phyloP scores from a whole-genome alignment of 2,113 vertebrate genomes.

The Pteruthius melanotis region DNA sequence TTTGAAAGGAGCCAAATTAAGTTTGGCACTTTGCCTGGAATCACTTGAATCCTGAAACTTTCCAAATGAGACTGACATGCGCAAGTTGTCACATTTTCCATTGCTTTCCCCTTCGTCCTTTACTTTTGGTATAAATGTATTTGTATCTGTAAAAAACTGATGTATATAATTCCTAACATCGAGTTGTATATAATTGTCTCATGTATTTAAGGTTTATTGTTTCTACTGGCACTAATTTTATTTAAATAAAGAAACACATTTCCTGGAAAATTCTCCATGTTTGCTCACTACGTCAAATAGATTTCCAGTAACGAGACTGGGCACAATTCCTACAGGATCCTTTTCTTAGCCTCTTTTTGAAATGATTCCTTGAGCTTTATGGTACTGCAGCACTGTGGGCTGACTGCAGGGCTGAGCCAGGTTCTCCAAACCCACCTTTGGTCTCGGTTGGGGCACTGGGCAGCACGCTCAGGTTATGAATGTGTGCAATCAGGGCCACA shows the following conservation, averaged over 20 bases:
- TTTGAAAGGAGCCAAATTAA: slow-evolving; percentile 75
- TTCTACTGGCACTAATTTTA: slow-evolving; percentile 74
- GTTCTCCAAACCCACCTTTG: not conserved
- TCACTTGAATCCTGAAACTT: slow-evolving; percentile 83
- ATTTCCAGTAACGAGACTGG: not conserved
- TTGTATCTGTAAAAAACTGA: slow-evolving; percentile 55
- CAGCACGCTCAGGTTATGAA: fast-evolving
- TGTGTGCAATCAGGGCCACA: not conserved
- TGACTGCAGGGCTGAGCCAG: not conserved
- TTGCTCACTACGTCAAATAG: not conserved
- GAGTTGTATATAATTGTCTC: slow-evolving; percentile 75
- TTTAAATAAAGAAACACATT: slow-evolving; percentile 79
- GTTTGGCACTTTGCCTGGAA: slow-evolving; percentile 80
- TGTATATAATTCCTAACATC: slow-evolving; percentile 68
- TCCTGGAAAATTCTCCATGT: slow-evolving; percentile 21
- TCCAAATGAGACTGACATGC: slow-evolving; percentile 70
- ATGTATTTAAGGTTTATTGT: slow-evolving; percentile 74
- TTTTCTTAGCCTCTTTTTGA: not conserved
- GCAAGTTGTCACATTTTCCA: slow-evolving; percentile 77
- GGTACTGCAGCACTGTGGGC: fast-evolving
- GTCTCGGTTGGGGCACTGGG: not conserved
- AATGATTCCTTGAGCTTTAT: not conserved
- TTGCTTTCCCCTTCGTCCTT: slow-evolving; percentile 60
- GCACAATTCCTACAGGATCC: not conserved
- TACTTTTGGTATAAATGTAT: slow-evolving; percentile 61